Evolutionary conservation across 2,797 vertebrate genomes (phyloP).

Genomic region (Delichon dasypus): DNA sequence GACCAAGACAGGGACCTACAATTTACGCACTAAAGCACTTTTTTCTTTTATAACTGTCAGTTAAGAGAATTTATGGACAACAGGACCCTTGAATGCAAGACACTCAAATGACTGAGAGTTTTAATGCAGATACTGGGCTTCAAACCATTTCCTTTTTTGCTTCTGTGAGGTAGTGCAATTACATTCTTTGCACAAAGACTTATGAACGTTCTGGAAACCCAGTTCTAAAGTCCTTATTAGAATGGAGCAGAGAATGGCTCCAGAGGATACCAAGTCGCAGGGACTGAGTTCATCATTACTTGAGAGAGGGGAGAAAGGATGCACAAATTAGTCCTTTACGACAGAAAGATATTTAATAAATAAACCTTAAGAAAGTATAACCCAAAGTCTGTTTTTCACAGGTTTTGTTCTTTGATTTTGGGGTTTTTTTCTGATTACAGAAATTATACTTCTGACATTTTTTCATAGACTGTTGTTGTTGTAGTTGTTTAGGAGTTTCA

Average conservation of each 20-base stretch:
- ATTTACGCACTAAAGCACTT: not conserved
- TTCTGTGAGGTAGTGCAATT: not conserved
- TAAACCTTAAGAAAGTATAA: not conserved
- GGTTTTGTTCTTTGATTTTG: not conserved
- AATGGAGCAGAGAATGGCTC: not conserved
- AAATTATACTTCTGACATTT: not conserved
- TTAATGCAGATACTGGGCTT: not conserved
- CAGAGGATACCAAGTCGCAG: not conserved
- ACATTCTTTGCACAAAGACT: not conserved
- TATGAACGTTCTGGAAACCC: not conserved
- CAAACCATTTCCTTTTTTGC: not conserved
- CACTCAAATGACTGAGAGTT: not conserved
- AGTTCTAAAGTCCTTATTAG: not conserved
- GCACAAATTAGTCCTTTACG: not conserved
- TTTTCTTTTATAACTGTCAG: not conserved
- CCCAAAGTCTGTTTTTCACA: not conserved
- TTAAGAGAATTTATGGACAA: not conserved
- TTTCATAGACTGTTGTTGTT: not conserved
- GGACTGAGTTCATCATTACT: not conserved
- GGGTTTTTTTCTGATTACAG: fast-evolving
- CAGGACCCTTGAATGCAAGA: not conserved
- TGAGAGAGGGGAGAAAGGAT: not conserved
- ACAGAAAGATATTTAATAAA: not conserved
- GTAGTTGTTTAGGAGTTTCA: not conserved
- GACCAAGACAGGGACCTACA: not conserved